Evolutionary conservation across 2,888 invertebrate species (phyloP).

Genomic region (Pilophorus perplexus): DNA sequence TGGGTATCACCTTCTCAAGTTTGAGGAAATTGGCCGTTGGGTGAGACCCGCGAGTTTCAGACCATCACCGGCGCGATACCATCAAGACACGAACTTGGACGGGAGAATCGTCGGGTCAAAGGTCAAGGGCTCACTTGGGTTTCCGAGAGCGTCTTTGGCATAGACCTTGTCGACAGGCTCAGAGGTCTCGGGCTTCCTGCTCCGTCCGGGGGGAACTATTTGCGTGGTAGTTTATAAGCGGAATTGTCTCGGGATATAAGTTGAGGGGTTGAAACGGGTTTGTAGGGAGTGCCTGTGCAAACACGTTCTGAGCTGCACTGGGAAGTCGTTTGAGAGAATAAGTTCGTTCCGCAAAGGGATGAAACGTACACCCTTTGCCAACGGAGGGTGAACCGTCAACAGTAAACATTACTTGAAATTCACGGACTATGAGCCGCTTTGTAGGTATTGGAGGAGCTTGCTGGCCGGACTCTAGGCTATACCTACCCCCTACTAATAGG

Average conservation of each 20-base stretch:
- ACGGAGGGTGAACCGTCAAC: too few species aligned
- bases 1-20: not conserved
- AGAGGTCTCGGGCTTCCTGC: conserved; percentile 1
- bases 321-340: too few species aligned
- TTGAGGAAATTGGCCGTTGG: conserved; percentile 1
- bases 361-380: too few species aligned
- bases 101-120: conserved; percentile 1
- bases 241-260: not conserved
- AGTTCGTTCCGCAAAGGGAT: too few species aligned
- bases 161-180: too few species aligned
- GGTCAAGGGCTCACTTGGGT: not conserved
- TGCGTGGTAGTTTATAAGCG: not conserved
- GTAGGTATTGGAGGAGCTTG: too few species aligned
- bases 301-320: too few species aligned
- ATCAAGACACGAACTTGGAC: conserved; percentile 12
- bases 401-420: too few species aligned
- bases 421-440: too few species aligned
- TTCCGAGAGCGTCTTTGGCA: too few species aligned
- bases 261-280: not conserved
- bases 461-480: too few species aligned
- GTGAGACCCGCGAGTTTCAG: not conserved
- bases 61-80: conserved; percentile 5
- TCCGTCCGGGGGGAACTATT: not conserved
- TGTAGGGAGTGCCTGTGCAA: not conserved
- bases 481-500: too few species aligned